Evolutionary conservation across 2,113 vertebrate species (phyloP), one percentile per base, ranked within the genome.

Genomic region (Catagonus wagneri): DNA sequence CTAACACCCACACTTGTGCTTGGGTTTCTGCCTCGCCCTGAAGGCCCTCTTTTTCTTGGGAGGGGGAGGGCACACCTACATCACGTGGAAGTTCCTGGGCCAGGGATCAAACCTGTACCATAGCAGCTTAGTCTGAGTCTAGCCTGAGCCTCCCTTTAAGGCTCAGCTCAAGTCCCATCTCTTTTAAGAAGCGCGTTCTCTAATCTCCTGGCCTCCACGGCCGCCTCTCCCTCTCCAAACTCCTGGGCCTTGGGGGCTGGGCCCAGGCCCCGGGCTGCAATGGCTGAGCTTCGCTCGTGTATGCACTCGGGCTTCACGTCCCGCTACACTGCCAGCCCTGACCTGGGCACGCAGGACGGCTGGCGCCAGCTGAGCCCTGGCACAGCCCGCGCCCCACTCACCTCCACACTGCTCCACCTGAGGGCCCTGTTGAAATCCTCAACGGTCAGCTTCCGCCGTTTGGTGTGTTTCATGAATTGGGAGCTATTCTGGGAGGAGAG

Each of bases 341-440:
- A 61, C 20, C 68, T 0, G 3, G 74, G 68, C 56, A 5, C 0
- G 0, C 19, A 52, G 23, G 34, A 11, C 19, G 58, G 36, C n/a
- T 44, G 9, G 0, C 4, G 39, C 36, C 69, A 16, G 69, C 90
- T 50, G 36, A 54, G 75, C n/a, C 50, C 60, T 66, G n/a, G 60
- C 2, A 20, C 17, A 10, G 7, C 20, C 25, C 17, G 0, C 0
- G 1, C 34, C 39, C 68, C 3, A 9, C 91, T 89, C 88, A 99
- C 99, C 98, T 99, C 99, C 83, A 99, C 99, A 0, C 99, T 99
- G 97, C 99, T 99, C 99, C 99, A 99, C 19, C 99, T 98, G 71
- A 99, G 98, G 1, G 99, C 99, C 96, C 99, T 98, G 98, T 99
- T 99, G 68, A 99, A 99, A 90, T 99, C 99, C 92, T 99, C 99